Percentiles rank a stretch among this genome's conserved stretches.
Evolutionary conservation across 2,113 vertebrate species (phyloP).

Genomic region (Butorides virescens): DNA sequence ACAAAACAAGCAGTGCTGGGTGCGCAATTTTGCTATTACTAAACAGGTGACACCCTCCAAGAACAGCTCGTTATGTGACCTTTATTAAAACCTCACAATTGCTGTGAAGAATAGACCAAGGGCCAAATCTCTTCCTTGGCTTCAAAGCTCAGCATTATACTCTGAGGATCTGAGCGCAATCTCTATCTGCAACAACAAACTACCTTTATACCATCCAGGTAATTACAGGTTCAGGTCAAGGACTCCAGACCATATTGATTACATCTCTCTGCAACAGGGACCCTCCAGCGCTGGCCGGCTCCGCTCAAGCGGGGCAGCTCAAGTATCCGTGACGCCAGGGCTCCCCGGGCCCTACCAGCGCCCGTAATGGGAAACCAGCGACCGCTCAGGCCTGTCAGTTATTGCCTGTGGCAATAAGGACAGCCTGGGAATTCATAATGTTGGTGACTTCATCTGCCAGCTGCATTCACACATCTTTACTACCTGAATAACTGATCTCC

Average conservation of each 20-base stretch:
- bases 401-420: slow-evolving; percentile 72
- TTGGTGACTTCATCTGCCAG: slow-evolving; percentile 72
- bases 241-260: slow-evolving; percentile 78
- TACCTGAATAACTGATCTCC: slow-evolving; percentile 75
- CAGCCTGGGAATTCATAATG: slow-evolving; percentile 70
- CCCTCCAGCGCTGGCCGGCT: slow-evolving; percentile 68
- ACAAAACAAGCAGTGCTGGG: background rate
- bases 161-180: slow-evolving; percentile 66
- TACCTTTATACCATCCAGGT: slow-evolving; percentile 80
- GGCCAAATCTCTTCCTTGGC: slow-evolving; percentile 42
- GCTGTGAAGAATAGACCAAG: slow-evolving; percentile 54
- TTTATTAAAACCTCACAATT: slow-evolving; percentile 58
- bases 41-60: slow-evolving; percentile 47
- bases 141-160: slow-evolving; percentile 58
- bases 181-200: slow-evolving; percentile 80
- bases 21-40: background rate
- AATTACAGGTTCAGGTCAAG: slow-evolving; percentile 86
- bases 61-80: slow-evolving; percentile 31
- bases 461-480: slow-evolving; percentile 78
- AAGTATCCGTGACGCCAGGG: slow-evolving; percentile 71
- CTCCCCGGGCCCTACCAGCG: slow-evolving; percentile 61
- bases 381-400: slow-evolving; percentile 72
- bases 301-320: slow-evolving; percentile 69
- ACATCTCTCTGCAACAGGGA: slow-evolving; percentile 67
- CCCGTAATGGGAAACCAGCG: slow-evolving; percentile 71